Conservation (phyloP, 2,888 invertebrate genomes). For the Rhingia campestris region DNA sequence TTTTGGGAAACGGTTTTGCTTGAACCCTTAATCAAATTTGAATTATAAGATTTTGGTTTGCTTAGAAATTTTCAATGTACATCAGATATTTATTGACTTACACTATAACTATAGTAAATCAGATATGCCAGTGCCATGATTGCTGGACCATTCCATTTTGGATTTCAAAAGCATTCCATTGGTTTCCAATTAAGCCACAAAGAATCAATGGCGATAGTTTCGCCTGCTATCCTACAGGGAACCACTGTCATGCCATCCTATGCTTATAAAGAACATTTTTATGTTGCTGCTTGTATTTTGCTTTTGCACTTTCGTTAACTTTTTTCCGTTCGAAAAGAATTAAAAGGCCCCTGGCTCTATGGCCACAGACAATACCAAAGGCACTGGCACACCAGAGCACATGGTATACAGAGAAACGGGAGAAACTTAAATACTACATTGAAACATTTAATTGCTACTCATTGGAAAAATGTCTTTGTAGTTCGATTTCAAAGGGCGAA, state of each 20-base stretch:
- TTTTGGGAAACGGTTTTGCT: no score
- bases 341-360: conserved; percentile 25
- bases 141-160: background rate
- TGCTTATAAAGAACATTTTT: conserved; percentile 21
- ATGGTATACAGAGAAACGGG: background rate
- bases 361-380: background rate
- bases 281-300: background rate
- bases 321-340: conserved; percentile 25
- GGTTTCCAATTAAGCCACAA: conserved; percentile 55
- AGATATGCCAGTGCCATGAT: background rate
- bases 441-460: conserved; percentile 60
- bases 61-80: no score
- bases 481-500: conserved; percentile 51
- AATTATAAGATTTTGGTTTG: no score
- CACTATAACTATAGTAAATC: no score
- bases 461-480: conserved; percentile 57
- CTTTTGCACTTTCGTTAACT: conserved; percentile 17
- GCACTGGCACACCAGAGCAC: background rate
- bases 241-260: conserved; percentile 1
- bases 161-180: conserved; percentile 31
- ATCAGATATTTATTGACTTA: no score
- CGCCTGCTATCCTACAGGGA: no score
- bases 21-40: no score
- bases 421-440: conserved; percentile 34
- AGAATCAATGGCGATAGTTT: conserved; percentile 29